Conservation (phyloP, 2,113 vertebrate species). For the Ceuthmochares aereus region DNA sequence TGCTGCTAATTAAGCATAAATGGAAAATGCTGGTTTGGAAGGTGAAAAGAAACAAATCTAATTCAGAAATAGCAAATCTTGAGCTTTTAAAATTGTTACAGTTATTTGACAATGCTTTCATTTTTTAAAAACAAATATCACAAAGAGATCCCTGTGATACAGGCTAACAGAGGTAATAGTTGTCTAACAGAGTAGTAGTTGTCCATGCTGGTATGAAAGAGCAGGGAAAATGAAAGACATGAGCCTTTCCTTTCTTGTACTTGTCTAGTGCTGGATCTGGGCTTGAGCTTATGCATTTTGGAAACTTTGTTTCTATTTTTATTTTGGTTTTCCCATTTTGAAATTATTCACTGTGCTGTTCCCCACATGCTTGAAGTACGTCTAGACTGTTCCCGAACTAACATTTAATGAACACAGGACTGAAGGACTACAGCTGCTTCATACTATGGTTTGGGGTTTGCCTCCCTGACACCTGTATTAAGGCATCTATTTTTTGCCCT, state of each 20-base stretch:
- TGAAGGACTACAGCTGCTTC: constrained; percentile 13
- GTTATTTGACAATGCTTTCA: not conserved
- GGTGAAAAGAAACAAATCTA: not conserved
- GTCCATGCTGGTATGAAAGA: not conserved
- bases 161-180: not conserved
- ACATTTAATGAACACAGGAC: constrained; percentile 28
- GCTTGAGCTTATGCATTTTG: not conserved
- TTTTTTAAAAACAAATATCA: not conserved
- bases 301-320: not conserved
- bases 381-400: not conserved
- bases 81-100: not conserved
- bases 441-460: not conserved
- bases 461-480: constrained; percentile 18
- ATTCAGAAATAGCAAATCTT: not conserved
- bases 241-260: not conserved
- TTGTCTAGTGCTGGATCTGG: not conserved
- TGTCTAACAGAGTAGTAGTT: not conserved
- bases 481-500: constrained; percentile 17
- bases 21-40: not conserved
- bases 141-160: not conserved
- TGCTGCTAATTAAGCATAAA: not conserved
- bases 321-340: not conserved
- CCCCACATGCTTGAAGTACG: not conserved
- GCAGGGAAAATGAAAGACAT: not conserved
- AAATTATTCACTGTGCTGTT: constrained; percentile 1